These are phyloP conservation scores for Pelvicachromis taeniatus DNA, from an alignment of 2,113 vertebrate species.

Conservation along the genomic window DNA sequence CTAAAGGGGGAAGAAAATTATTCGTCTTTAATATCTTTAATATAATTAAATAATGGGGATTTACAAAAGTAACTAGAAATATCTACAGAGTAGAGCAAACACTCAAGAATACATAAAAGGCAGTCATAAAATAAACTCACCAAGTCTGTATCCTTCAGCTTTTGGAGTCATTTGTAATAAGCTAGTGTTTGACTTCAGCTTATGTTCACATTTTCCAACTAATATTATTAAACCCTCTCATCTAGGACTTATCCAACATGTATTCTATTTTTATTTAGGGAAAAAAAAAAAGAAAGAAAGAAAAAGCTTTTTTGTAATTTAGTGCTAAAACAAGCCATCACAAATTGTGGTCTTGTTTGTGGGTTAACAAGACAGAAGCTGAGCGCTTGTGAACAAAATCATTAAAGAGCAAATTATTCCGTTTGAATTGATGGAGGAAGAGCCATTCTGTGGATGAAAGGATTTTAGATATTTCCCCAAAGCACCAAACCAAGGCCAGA, in stretches of 20 bases:
- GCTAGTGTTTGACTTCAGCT: background rate
- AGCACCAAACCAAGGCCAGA: slow-evolving; percentile 32
- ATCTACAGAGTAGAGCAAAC: background rate
- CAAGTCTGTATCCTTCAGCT: background rate
- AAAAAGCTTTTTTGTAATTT: background rate
- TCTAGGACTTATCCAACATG: background rate
- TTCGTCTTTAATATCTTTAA: background rate
- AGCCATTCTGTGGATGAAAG: slow-evolving; percentile 41
- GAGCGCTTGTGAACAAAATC: background rate
- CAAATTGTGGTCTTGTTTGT: slow-evolving; percentile 7
- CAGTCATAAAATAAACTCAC: background rate
- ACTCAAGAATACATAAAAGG: background rate
- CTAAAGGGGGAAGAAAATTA: background rate
- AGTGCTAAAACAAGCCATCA: background rate
- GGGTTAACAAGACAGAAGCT: slow-evolving; percentile 7
- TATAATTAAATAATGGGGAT: background rate
- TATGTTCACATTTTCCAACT: background rate
- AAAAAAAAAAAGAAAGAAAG: background rate
- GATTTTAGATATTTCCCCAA: slow-evolving; percentile 40
- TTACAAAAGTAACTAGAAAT: background rate
- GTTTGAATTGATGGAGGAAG: slow-evolving; percentile 34
- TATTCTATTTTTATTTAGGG: background rate
- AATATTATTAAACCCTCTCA: background rate
- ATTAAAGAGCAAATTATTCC: slow-evolving; percentile 48
- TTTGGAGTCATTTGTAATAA: background rate